Base-by-base conservation (phyloP, 2,888 invertebrate genomes). In the Latrodectus hesperus region DNA sequence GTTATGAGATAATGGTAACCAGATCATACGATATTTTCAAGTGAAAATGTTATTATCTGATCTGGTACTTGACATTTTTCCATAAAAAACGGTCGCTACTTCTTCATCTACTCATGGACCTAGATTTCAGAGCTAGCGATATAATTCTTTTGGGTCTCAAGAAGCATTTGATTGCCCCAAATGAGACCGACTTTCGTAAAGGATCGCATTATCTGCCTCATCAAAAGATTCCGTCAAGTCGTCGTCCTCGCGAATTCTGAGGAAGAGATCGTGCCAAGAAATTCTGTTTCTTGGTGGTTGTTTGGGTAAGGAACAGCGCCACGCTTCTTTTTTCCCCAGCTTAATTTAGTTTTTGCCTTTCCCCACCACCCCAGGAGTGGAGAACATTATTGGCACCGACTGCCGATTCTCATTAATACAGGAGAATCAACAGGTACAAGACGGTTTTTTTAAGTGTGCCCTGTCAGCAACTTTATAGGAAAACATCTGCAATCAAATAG, bases 401-500 rank as follows among this genome's bases (percentile, higher is more conserved):
- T 22, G 60, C 16, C 26, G 52, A n/a, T 52, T 52, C 78, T 67
- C 60, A 79, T 85, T 85, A 78, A 72, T 77, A 77, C 77, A 81
- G 55, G 14, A 49, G 81, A 52, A 81, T 81, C 86, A 87, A 87
- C 86, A 87, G 86, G 86, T 87, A 87, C 81, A 76, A 38, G 38
- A 38, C 6, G 38, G 38, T 38, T 38, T 38, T 38, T 38, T 38
- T 38, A 38, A 38, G 38, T 38, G 38, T 38, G 38, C 38, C 38
- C 38, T 38, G 38, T 38, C 38, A 38, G 38, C 38, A 38, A 38
- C 6, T 38, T 38, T 6, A 38, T 38, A 60, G 60, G n/a, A 60
- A 60, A 60, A n/a, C 1, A 38, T 38, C 38, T 38, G 38, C 6
- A 38, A 38, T 38, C 38, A 38, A 38, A 38, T 38, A 38, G 6